A percentile compares a stretch with the other conserved stretches of the same genome.
Evolutionary conservation across 2,113 vertebrate species (phyloP).

Genomic region (Rallus limicola): DNA sequence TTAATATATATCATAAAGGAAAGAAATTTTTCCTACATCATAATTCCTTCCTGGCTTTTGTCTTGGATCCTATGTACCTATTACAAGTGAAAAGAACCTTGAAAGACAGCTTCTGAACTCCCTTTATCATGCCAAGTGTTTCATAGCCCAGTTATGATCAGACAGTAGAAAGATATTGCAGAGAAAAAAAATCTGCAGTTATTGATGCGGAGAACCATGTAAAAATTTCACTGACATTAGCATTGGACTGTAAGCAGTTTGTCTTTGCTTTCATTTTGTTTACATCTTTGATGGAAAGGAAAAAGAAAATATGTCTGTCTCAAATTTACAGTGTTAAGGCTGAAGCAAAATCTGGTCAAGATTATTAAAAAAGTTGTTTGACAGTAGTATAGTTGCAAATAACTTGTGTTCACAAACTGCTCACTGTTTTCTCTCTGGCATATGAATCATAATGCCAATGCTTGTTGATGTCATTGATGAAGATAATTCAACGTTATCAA

Average conservation of each 20-base stretch:
- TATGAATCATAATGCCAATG: not conserved
- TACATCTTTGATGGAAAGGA: not conserved
- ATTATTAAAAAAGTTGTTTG: not conserved
- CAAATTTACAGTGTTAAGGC: not conserved
- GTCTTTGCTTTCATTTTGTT: not conserved
- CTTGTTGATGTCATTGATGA: not conserved
- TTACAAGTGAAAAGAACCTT: not conserved
- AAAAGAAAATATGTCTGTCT: not conserved
- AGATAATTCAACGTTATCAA: not conserved
- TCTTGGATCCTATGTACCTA: not conserved
- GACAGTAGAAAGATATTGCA: not conserved
- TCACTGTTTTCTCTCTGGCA: not conserved
- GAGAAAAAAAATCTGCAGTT: not conserved
- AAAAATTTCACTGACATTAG: not conserved
- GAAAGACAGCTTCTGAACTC: not conserved
- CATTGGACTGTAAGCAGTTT: not conserved
- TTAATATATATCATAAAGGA: not conserved
- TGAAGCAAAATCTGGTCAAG: not conserved
- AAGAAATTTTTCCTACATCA: not conserved
- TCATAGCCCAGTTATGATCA: fast-evolving
- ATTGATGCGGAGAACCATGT: not conserved
- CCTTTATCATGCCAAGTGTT: not conserved
- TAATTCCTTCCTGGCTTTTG: not conserved
- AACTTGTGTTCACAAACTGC: not conserved
- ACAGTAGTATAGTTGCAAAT: not conserved